Evolutionary conservation across 2,888 invertebrate species (phyloP).

Genomic region (Steinernema carpocapsae): DNA sequence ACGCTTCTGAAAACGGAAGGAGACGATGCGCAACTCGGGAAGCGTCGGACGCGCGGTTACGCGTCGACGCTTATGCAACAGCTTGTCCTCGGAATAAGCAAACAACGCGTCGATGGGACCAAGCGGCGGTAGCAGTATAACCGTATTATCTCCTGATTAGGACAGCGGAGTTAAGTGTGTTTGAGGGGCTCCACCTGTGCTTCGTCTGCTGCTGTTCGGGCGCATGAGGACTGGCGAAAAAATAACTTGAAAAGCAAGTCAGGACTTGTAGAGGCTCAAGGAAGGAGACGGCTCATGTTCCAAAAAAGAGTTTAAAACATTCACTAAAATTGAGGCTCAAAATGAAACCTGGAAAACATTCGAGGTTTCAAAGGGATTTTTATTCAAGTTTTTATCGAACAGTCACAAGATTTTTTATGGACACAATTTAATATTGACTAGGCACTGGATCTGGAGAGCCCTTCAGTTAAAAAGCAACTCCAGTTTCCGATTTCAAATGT

Average conservation of each 20-base stretch:
- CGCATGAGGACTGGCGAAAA: background rate
- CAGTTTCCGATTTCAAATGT: too few species aligned
- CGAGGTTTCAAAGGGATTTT: background rate
- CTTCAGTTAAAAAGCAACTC: too few species aligned
- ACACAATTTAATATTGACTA: too few species aligned
- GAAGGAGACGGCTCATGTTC: background rate
- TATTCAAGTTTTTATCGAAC: too few species aligned
- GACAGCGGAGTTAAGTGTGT: slow-evolving; percentile 22
- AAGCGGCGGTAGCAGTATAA: background rate
- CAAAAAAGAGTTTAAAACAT: background rate
- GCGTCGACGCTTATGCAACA: slow-evolving; percentile 14
- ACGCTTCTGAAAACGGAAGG: background rate
- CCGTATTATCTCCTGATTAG: slow-evolving; percentile 10
- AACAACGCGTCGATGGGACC: background rate
- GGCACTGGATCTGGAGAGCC: too few species aligned
- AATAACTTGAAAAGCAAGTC: background rate
- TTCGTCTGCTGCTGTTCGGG: background rate
- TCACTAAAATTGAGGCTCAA: background rate
- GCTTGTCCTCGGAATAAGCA: slow-evolving; percentile 27
- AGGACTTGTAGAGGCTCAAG: background rate
- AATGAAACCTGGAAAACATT: background rate
- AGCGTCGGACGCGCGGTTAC: background rate
- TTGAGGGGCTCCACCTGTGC: slow-evolving; percentile 3
- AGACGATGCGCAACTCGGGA: slow-evolving; percentile 13
- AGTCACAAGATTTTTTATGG: too few species aligned